A percentile compares a stretch with the other conserved stretches of the same genome.
These are phyloP conservation scores for Lycophotia porphyrea DNA, from an alignment of 2,888 invertebrate genomes.

Conservation along the genomic window DNA sequence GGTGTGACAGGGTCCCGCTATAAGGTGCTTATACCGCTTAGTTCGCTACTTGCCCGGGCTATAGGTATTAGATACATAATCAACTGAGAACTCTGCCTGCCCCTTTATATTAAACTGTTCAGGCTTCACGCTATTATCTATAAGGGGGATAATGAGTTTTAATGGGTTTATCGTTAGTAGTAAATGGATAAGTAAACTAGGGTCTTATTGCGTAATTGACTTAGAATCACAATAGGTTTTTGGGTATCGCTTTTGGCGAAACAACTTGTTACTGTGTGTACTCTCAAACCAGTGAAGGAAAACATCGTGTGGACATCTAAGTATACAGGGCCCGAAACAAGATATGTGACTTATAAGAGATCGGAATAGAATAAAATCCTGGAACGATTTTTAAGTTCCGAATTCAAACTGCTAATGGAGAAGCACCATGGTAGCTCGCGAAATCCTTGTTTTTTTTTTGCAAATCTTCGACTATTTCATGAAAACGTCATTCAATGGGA, in stretches of 20 bases:
- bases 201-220: neutral
- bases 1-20: conserved; percentile 42
- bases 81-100: conserved; percentile 60
- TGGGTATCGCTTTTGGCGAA: neutral
- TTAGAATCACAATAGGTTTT: conserved; percentile 10
- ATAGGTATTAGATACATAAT: conserved; percentile 69
- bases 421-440: too few relatives aligned
- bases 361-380: neutral
- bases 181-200: conserved; percentile 17
- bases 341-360: neutral
- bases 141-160: conserved; percentile 50
- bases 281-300: neutral
- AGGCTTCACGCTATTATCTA: conserved; percentile 47
- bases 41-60: conserved; percentile 62
- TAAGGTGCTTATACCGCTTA: conserved; percentile 65
- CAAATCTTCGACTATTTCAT: too few relatives aligned
- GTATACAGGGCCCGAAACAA: too few relatives aligned
- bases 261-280: neutral
- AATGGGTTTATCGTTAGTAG: conserved; percentile 45
- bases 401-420: neutral
- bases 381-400: neutral
- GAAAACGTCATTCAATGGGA: too few relatives aligned
- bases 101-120: conserved; percentile 56
- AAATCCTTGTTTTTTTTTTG: neutral
- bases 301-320: neutral